Base-by-base conservation (phyloP, 35 echinoderm and acorn worm genomes). In the Ophiothrix spiculata region DNA sequence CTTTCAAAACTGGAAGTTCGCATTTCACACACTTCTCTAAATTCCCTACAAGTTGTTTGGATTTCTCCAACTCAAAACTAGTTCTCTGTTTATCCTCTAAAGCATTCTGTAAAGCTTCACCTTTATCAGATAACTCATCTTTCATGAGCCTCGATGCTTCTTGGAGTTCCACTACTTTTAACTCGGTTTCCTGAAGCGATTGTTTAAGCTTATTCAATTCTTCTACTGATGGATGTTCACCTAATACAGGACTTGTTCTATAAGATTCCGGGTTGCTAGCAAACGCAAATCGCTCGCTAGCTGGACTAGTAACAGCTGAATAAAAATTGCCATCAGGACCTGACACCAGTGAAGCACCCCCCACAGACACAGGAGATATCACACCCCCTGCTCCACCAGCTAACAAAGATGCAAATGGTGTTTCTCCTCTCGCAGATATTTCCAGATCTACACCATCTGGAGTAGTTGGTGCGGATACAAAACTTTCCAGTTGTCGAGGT, bases 231-330 rank as follows among this genome's bases (percentile, higher is more conserved):
- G 25, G 25, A 40, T 76, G 84, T n/a, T 28, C 82, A 2, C 32
- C 40, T 21, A 64, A 60, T 31, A 40, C 31, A 77, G 81, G 39
- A 77, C 46, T 34, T 21, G 81, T 64, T 17, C 54, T 64, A 25
- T 84, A 60, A 63, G 32, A n/a, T 35, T 45, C 32, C 35, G 81
- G 80, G 33, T 84, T 33, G 33, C 63, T 76, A 38, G 81, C 40
- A 39, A 83, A 31, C 35, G 39, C 74, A 37, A 37, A 32, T 86
- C 93, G 17, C 91, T 90, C 79, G 91, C 79, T 90, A 45, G 91
- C 69, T 1, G 93, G 93, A 49, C 89, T 95, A 11, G 87, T 87
- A 25, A 95, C 86, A 29, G 93, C 93, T 1, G 93, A 95, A 36
- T 95, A 91, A 38, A 95, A 95, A 40, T 92, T 80, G 28, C 84